Evolutionary conservation across 2,797 vertebrate species (phyloP).

Genomic region (Varecia variegata): DNA sequence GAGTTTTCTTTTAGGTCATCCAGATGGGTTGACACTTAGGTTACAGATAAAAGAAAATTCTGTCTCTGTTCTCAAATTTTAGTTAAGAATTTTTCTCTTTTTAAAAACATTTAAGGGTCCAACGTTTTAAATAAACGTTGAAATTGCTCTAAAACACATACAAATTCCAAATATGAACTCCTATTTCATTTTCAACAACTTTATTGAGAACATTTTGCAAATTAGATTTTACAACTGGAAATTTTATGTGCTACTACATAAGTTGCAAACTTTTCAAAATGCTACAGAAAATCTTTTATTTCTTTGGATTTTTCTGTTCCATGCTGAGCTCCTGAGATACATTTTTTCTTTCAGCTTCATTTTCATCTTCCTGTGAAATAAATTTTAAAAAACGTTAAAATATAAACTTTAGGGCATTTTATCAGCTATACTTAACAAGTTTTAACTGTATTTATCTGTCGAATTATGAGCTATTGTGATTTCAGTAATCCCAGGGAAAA

Average conservation of each 20-base stretch:
- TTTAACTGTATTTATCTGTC: slow-evolving; percentile 11
- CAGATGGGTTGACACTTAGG: neutral
- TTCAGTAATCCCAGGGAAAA: slow-evolving; percentile 21
- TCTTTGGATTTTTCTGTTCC: slow-evolving; percentile 89
- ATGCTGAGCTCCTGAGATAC: slow-evolving; percentile 87
- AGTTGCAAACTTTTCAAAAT: slow-evolving; percentile 79
- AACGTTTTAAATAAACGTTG: slow-evolving; percentile 71
- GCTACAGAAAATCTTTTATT: slow-evolving; percentile 80
- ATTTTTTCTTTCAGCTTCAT: slow-evolving; percentile 85
- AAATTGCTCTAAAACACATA: slow-evolving; percentile 76
- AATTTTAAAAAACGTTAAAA: slow-evolving; percentile 81
- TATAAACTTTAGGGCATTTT: slow-evolving; percentile 29
- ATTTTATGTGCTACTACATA: slow-evolving; percentile 79
- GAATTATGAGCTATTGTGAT: neutral
- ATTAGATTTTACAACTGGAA: slow-evolving; percentile 83
- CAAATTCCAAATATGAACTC: slow-evolving; percentile 77
- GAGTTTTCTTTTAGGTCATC: neutral
- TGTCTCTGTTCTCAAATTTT: slow-evolving; percentile 25
- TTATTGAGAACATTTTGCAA: slow-evolving; percentile 85
- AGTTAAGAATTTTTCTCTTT: neutral
- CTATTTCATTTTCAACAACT: slow-evolving; percentile 83
- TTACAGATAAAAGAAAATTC: slow-evolving; percentile 25
- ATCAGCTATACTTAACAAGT: neutral
- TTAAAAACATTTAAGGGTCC: slow-evolving; percentile 29
- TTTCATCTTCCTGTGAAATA: slow-evolving; percentile 92